These are phyloP conservation scores for Antheraea assamensis DNA, from an alignment of 2,888 invertebrate genomes.

Conservation along the genomic window DNA sequence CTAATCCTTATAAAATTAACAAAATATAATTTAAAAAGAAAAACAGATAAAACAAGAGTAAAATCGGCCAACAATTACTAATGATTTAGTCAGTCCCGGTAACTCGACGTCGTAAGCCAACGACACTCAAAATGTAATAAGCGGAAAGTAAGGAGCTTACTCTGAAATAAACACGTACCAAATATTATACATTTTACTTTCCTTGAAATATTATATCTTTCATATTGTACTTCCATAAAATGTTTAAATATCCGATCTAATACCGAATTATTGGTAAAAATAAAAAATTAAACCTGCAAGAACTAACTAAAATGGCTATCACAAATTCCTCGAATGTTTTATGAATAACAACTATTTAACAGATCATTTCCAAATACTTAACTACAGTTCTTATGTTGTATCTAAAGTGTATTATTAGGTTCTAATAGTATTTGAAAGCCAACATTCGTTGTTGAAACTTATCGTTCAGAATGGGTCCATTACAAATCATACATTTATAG, in stretches of 20 bases:
- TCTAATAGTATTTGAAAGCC: no score
- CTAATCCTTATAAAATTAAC: not conserved
- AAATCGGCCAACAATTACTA: not conserved
- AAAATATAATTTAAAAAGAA: not conserved
- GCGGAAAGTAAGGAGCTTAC: constrained; percentile 34
- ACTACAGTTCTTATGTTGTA: no score
- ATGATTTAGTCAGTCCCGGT: not conserved
- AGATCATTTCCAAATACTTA: no score
- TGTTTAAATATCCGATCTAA: no score
- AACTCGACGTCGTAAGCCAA: not conserved
- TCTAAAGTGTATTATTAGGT: no score
- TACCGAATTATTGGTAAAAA: no score
- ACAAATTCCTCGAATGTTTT: no score
- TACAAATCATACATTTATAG: not conserved
- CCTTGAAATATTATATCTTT: constrained; percentile 4
- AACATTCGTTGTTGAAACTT: no score
- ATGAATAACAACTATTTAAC: no score
- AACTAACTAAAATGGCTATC: no score
- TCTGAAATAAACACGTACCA: constrained; percentile 35
- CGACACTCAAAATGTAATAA: constrained; percentile 33
- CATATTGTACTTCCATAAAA: not conserved
- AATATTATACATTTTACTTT: constrained; percentile 1
- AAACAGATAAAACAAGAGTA: not conserved
- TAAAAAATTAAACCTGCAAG: no score
- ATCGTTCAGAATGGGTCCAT: no score